phyloP scores from a whole-genome alignment of 2,797 vertebrate species.

The Neoniphon sammara region DNA sequence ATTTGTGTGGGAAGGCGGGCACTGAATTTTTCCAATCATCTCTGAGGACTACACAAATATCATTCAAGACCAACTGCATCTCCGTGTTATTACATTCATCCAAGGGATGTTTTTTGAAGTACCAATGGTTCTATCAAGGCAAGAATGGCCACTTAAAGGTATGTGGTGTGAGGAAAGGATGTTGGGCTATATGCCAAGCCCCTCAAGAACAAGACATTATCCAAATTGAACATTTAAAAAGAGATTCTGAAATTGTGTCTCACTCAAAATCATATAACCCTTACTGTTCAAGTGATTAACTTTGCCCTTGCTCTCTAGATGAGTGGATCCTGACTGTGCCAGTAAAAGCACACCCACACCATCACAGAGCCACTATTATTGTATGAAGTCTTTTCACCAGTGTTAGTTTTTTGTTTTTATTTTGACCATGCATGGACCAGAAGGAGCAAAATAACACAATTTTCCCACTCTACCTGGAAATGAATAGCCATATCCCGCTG shows the following conservation, averaged over 20 bases:
- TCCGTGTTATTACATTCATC: not conserved
- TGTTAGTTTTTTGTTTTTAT: slow-evolving; percentile 2
- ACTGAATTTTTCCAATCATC: not conserved
- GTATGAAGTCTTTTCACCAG: not conserved
- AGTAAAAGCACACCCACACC: not conserved
- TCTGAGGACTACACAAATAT: not conserved
- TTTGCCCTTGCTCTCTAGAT: not conserved
- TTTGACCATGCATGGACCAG: slow-evolving; percentile 10
- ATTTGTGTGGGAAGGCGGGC: not conserved
- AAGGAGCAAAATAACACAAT: slow-evolving; percentile 2
- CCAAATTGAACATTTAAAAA: not conserved
- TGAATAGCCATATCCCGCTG: slow-evolving; percentile 69
- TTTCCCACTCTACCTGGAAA: slow-evolving; percentile 64
- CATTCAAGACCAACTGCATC: not conserved
- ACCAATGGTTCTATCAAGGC: not conserved
- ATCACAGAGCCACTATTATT: slow-evolving; percentile 1
- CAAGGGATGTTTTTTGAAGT: not conserved
- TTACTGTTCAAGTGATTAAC: not conserved
- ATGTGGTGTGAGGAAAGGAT: not conserved
- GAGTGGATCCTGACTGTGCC: not conserved
- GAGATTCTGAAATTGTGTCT: not conserved
- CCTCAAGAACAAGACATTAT: slow-evolving; percentile 1
- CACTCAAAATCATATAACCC: not conserved
- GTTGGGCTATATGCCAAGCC: not conserved
- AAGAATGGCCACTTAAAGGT: not conserved